A percentile compares a stretch with the other conserved stretches of the same genome.
phyloP scores from a whole-genome alignment of 1,140 invertebrate species.

The Melitaea cinxia region DNA sequence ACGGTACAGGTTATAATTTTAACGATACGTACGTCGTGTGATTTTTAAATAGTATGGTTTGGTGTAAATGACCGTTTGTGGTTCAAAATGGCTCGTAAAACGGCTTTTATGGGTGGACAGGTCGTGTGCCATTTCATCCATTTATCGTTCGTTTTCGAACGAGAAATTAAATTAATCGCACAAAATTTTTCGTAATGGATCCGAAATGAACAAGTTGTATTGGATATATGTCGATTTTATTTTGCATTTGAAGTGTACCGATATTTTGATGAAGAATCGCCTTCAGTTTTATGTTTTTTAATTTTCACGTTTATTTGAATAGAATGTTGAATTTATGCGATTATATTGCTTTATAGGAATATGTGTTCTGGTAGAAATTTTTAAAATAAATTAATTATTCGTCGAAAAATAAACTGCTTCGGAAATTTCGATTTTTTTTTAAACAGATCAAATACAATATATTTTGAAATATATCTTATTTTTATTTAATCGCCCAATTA shows the following conservation, averaged over 20 bases:
- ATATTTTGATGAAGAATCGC: constrained; percentile 13
- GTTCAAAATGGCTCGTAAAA: constrained; percentile 63
- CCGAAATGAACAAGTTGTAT: constrained; percentile 33
- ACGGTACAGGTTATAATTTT: constrained; percentile 16
- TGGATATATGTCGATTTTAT: constrained; percentile 36
- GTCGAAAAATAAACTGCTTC: too few relatives aligned
- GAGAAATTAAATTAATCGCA: constrained; percentile 65
- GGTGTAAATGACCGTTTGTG: constrained; percentile 63
- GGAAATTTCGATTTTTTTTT: too few relatives aligned
- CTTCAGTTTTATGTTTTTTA: background rate
- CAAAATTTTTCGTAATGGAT: constrained; percentile 35
- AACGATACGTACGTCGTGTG: constrained; percentile 42
- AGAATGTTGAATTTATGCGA: background rate
- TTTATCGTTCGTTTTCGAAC: constrained; percentile 55
- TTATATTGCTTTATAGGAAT: too few relatives aligned
- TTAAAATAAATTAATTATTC: too few relatives aligned
- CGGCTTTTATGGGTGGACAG: constrained; percentile 65
- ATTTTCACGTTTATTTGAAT: background rate
- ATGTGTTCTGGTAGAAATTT: too few relatives aligned
- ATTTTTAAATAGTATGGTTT: constrained; percentile 38
- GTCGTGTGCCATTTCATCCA: constrained; percentile 53
- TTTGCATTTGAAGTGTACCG: constrained; percentile 25
- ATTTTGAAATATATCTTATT: too few relatives aligned
- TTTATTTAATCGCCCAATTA: too few relatives aligned
- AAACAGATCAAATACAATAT: too few relatives aligned